Base-by-base conservation (phyloP, 2,888 invertebrate species). In the Drosophila paranaensis region DNA sequence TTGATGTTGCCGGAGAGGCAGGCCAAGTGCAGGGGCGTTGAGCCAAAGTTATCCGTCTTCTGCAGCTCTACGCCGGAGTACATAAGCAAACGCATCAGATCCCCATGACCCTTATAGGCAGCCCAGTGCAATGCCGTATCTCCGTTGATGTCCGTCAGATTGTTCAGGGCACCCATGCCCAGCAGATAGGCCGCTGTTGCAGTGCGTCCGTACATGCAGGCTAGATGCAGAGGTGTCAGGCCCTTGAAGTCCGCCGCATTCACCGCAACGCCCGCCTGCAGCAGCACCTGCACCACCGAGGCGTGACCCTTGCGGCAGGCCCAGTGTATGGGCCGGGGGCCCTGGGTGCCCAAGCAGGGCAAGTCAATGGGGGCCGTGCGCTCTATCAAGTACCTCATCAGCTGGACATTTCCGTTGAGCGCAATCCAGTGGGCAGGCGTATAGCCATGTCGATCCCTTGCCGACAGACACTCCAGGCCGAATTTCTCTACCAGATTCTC, bases 121-220 rank as follows among this genome's bases (percentile, higher is more conserved):
- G 98, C 97, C 98, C 98, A 98, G 90, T 98, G 98, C 37, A 98
- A 93, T 0, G 98, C 98, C 0, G 97, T 97, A 89, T 98, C 98
- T 0, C 98, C 98, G 90, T 98, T 98, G 80, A 97, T 97, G 88
- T 98, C 98, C 1, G 97, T 96, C 53, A 97, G 94, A 88, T 97
- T 96, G 77, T 97, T 96, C 1, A 96, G 94, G 0, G 98, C 97
- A 4, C 97, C 97, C 95, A 97, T 97, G 35, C 98, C 98, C 57
- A 98, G 94, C 0, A 98, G 93, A 92, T 97, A 98, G 0, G 97
- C 97, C 0, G 97, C 97, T 0, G 98, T 96, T 11, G 97, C 97
- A 3, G 97, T 96, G 89, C 97, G 95, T 10, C 98, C 98, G 90
- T 98, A 98, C 97, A 98, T 98, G 82, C 97, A 97, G 0, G 97